Evolutionary conservation across 2,888 invertebrate species (phyloP).

Genomic region (Pheosia gnoma): DNA sequence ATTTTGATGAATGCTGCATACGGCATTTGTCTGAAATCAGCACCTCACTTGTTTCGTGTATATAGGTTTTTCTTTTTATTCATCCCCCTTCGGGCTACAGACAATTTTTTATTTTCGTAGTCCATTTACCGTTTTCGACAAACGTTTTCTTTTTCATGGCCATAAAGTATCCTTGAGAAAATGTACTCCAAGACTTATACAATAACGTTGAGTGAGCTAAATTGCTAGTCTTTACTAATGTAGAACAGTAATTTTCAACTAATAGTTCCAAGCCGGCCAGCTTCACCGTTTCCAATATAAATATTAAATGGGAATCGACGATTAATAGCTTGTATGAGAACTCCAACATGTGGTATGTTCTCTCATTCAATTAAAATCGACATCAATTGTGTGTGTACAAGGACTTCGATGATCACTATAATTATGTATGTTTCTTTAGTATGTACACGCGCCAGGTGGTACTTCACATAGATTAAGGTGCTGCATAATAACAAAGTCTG

Average conservation of each 20-base stretch:
- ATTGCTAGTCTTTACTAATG: background rate
- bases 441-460: too few species aligned
- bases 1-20: too few species aligned
- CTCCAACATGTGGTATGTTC: conserved; percentile 16
- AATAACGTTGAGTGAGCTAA: background rate
- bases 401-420: background rate
- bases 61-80: too few species aligned
- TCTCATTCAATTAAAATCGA: conserved; percentile 9
- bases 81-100: too few species aligned
- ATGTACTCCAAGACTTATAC: background rate
- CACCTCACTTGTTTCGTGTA: too few species aligned
- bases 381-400: background rate
- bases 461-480: too few species aligned
- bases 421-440: too few species aligned
- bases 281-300: conserved; percentile 25
- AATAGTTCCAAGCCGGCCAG: background rate
- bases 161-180: background rate
- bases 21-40: too few species aligned
- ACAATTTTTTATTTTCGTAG: too few species aligned
- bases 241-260: background rate
- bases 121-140: too few species aligned
- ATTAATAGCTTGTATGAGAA: conserved; percentile 28
- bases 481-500: too few species aligned
- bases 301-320: conserved; percentile 20
- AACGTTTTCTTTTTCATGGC: too few species aligned